Evolutionary conservation across 2,888 invertebrate genomes (phyloP), one percentile per base, ranked within the genome.

Genomic region (Oscheius onirici): DNA sequence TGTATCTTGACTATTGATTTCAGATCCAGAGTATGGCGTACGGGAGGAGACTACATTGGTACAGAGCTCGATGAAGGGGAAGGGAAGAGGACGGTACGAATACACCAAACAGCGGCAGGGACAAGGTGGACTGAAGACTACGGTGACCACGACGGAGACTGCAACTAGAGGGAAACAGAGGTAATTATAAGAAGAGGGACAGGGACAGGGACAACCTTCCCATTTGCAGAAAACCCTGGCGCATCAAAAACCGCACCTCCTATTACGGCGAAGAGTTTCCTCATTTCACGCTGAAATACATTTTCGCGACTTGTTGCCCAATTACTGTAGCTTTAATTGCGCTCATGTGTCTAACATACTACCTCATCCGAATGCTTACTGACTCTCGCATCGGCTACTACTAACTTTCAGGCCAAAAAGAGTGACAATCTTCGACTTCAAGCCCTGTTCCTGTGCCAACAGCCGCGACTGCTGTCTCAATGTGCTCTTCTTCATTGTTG

Each of bases 391-490:
- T 44, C 2, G 20, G 60, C 60, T 60, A 24, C 15, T 60, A 60
- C 28, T 44, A 20, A 60, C 34, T 34, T 34, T 34, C 34, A 34
- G 34, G 34, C 34, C 34, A 8, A 34, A 34, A 8, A 34, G 63
- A 26, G 44, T 63, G 26, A 28, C 46, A 3, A 13, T 20, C 40
- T 28, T 71, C 44, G 41, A 34, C 65, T 77, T 75, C 75, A 69
- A 72, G 2, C 76, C 77, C 10, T 71, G 73, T 17, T 72, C 74
- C 72, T 79, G 71, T 69, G 63, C 71, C 46, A 76, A 73, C 57
- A 72, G 75, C 22, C 66, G 73, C 46, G 74, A 78, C 63, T 79
- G 79, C 73, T 78, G 77, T 68, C 77, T 81, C 69, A 80, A 78
- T 69, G 40, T 81, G 55, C 20, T 81, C 40, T 81, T 72, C 55